Evolutionary conservation across 2,888 invertebrate genomes (phyloP).

Genomic region (Pegoplata infirma): DNA sequence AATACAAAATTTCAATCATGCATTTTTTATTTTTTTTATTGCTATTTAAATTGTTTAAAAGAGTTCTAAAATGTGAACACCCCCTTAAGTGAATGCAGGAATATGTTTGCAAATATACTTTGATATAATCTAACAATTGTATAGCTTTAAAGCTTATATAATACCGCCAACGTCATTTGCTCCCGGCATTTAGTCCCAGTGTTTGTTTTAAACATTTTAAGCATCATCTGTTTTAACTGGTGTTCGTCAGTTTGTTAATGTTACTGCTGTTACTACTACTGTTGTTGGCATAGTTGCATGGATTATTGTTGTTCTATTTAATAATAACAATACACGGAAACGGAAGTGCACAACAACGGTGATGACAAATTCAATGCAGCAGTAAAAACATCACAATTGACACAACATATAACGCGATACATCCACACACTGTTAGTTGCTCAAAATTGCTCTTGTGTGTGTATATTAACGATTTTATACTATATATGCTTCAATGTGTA

Average conservation of each 20-base stretch:
- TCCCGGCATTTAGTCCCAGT: slow-evolving; percentile 6
- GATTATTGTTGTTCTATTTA: slow-evolving; percentile 30
- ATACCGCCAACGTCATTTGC: slow-evolving; percentile 29
- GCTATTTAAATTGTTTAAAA: too few species aligned
- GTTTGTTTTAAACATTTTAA: slow-evolving; percentile 28
- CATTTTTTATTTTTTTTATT: too few species aligned
- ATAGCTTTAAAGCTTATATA: slow-evolving; percentile 6
- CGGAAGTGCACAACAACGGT: slow-evolving; percentile 52
- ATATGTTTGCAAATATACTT: neutral
- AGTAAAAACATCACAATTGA: slow-evolving; percentile 28
- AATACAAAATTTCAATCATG: too few species aligned
- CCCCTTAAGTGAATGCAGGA: too few species aligned
- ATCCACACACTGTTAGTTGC: neutral
- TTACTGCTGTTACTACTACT: neutral
- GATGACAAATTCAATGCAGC: slow-evolving; percentile 53
- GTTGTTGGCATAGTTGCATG: too few species aligned
- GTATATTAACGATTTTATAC: neutral
- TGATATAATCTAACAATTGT: slow-evolving; percentile 15
- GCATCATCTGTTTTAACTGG: slow-evolving; percentile 32
- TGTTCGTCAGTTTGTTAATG: slow-evolving; percentile 20
- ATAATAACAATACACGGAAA: slow-evolving; percentile 38
- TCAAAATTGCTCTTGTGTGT: neutral
- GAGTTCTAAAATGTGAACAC: too few species aligned
- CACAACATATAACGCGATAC: too few species aligned
- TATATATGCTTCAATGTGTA: neutral